These are phyloP conservation scores for Sinocyclocheilus anophthalmus DNA, from an alignment of 2,113 vertebrate species.

Conservation along the genomic window DNA sequence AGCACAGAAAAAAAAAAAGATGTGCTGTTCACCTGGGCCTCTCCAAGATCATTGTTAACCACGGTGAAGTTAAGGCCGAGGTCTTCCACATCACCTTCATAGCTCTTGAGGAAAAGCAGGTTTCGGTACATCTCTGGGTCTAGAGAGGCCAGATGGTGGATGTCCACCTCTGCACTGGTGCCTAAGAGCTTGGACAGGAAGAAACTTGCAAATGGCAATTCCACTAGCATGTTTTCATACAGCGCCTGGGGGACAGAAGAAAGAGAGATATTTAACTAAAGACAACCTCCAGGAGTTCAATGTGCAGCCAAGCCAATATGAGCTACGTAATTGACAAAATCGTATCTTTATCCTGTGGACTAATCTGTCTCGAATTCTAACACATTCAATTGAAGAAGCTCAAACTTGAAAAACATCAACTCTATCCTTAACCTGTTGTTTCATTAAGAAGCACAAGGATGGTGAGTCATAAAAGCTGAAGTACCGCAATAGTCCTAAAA, in stretches of 20 bases:
- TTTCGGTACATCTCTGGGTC: slow-evolving; percentile 98
- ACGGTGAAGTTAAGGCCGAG: slow-evolving; percentile 97
- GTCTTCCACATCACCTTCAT: slow-evolving; percentile 94
- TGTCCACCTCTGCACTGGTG: slow-evolving; percentile 96
- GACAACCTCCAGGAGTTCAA: not conserved
- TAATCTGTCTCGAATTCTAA: slow-evolving; percentile 59
- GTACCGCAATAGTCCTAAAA: slow-evolving; percentile 82
- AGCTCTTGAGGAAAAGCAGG: slow-evolving; percentile 97
- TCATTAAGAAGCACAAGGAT: slow-evolving; percentile 61
- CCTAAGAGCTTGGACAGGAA: slow-evolving; percentile 97
- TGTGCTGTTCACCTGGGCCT: slow-evolving; percentile 85
- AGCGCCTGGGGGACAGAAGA: slow-evolving; percentile 80
- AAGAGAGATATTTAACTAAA: slow-evolving; percentile 19
- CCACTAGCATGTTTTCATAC: slow-evolving; percentile 98
- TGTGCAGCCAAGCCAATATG: not conserved
- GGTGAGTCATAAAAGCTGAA: slow-evolving; percentile 88
- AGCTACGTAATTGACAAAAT: too few species aligned
- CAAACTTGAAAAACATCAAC: slow-evolving; percentile 85
- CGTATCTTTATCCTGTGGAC: slow-evolving; percentile 14
- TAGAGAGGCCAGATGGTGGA: slow-evolving; percentile 94
- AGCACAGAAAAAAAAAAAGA: not conserved
- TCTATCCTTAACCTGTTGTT: slow-evolving; percentile 82
- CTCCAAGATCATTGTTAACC: slow-evolving; percentile 97
- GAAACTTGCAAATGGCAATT: slow-evolving; percentile 96
- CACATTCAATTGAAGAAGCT: slow-evolving; percentile 70